A percentile compares a stretch with the other conserved stretches of the same genome.
Conservation (phyloP, 1,140 invertebrate genomes). For the Halyomorpha halys region DNA sequence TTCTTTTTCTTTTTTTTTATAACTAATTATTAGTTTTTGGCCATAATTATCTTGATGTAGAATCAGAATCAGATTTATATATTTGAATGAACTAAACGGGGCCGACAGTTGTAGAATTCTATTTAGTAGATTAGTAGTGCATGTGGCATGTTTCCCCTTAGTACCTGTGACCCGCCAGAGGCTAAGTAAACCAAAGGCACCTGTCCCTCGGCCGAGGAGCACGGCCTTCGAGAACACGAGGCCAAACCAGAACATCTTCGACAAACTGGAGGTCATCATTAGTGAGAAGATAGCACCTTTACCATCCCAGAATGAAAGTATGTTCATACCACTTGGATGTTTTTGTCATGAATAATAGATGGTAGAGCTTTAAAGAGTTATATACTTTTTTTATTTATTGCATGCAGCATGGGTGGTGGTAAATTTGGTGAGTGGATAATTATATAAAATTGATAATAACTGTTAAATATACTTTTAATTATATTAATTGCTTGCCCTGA, state of each 20-base stretch:
- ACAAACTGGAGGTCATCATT: conserved; percentile 1
- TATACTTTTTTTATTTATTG: neutral
- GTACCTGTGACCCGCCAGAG: neutral
- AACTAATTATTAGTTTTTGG: too few relatives aligned
- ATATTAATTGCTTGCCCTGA: too few relatives aligned
- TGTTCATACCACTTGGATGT: neutral
- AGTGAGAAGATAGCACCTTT: conserved; percentile 1
- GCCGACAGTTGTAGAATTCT: neutral
- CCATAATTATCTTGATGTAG: too few relatives aligned
- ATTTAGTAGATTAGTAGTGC: neutral
- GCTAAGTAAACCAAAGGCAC: neutral
- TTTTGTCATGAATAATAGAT: too few relatives aligned
- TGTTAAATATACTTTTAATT: too few relatives aligned
- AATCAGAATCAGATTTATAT: too few relatives aligned
- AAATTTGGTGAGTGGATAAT: neutral
- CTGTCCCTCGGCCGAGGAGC: conserved; percentile 6
- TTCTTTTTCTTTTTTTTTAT: too few relatives aligned
- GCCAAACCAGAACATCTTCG: neutral
- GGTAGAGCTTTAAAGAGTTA: too few relatives aligned
- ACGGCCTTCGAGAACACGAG: neutral
- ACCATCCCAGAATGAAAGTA: neutral
- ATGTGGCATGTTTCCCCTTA: conserved; percentile 16
- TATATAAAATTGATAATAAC: too few relatives aligned
- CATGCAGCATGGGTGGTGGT: conserved; percentile 6
- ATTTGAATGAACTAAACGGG: too few relatives aligned